Conservation (phyloP, 2,888 invertebrate species). For the Crepidodera aurea region DNA sequence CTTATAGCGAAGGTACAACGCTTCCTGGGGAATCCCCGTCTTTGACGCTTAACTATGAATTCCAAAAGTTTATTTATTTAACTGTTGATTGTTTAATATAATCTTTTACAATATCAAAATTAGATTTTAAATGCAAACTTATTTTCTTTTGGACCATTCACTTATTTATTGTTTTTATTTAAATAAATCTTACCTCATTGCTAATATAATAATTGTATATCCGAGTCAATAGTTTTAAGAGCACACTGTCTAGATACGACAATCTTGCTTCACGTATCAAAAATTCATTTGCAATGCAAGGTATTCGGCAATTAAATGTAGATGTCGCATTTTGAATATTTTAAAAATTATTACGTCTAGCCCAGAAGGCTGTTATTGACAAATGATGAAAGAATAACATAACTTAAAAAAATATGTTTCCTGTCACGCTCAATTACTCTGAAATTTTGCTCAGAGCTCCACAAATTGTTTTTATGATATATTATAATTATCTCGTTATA, state of each 20-base stretch:
- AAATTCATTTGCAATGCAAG: not conserved
- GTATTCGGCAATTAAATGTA: not conserved
- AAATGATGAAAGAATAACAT: not conserved
- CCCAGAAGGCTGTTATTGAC: not conserved
- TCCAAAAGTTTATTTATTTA: too few relatives aligned
- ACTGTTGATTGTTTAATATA: too few relatives aligned
- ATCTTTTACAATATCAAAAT: too few relatives aligned
- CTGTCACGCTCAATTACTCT: constrained; percentile 7
- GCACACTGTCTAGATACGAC: not conserved
- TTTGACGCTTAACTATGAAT: too few relatives aligned
- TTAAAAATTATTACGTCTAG: not conserved
- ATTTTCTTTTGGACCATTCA: too few relatives aligned
- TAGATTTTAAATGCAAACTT: too few relatives aligned
- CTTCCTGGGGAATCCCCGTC: too few relatives aligned
- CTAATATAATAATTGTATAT: not conserved
- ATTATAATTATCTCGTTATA: not conserved
- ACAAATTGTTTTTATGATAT: constrained; percentile 10
- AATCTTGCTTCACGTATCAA: not conserved
- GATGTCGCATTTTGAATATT: not conserved
- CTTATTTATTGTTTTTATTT: too few relatives aligned
- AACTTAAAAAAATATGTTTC: constrained; percentile 1
- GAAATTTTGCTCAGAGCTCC: not conserved
- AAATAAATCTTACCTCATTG: too few relatives aligned
- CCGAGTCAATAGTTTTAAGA: not conserved
- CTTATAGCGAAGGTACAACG: too few relatives aligned